Evolutionary conservation across 2,113 vertebrate species (phyloP).

Genomic region (Erythrolamprus reginae): DNA sequence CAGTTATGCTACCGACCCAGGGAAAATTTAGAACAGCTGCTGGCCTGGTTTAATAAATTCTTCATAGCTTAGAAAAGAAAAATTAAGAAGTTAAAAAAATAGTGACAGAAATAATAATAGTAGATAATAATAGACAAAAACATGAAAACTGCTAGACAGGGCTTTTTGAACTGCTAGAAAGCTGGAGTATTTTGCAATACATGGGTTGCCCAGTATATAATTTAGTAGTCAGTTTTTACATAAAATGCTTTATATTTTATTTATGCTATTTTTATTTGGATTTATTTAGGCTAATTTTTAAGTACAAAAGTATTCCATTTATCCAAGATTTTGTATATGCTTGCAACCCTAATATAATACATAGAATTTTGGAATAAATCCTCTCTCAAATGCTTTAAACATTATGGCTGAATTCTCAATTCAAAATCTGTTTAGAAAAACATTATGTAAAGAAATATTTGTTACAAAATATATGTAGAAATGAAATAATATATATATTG

Average conservation of each 20-base stretch:
- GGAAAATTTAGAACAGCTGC: neutral
- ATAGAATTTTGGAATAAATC: neutral
- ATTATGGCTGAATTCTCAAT: neutral
- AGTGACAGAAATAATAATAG: neutral
- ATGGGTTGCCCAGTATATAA: neutral
- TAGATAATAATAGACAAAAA: no score
- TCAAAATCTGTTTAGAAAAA: neutral
- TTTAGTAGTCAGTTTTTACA: neutral
- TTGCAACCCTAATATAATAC: neutral
- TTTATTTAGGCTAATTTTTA: neutral
- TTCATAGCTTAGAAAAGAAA: neutral
- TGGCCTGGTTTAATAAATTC: neutral
- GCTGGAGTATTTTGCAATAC: neutral
- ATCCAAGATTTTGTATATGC: neutral
- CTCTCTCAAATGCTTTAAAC: neutral
- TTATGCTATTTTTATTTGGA: neutral
- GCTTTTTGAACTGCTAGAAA: neutral
- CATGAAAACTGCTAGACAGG: neutral
- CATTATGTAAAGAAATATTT: neutral
- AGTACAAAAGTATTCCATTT: neutral
- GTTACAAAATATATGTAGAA: neutral
- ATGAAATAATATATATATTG: neutral
- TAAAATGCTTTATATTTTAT: neutral
- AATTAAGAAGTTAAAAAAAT: neutral
- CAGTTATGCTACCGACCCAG: neutral